Conservation (phyloP, 2,888 invertebrate species). For the Oligia strigilis region DNA sequence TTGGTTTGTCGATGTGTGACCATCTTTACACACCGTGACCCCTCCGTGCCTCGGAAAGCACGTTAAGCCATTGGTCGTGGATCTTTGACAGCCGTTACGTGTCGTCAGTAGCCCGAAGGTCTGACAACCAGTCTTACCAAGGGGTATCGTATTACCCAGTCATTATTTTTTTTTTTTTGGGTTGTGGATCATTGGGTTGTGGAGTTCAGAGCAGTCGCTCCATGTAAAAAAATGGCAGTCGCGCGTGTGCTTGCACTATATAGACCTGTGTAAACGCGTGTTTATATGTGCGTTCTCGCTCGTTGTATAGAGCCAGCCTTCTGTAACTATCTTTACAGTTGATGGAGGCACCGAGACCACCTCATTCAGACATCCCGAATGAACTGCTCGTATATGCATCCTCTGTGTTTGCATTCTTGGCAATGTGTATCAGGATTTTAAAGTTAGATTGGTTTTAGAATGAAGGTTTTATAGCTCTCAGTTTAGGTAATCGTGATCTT, state of each 20-base stretch:
- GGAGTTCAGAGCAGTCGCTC: too few relatives aligned
- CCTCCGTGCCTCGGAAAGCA: too few relatives aligned
- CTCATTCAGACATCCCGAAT: constrained; percentile 19
- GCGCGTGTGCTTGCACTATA: background rate
- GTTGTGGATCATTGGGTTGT: too few relatives aligned
- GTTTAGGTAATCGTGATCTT: background rate
- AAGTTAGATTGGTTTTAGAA: constrained; percentile 2
- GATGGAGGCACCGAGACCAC: background rate
- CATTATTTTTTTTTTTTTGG: too few relatives aligned
- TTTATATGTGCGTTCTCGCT: background rate
- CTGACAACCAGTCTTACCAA: too few relatives aligned
- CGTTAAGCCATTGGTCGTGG: too few relatives aligned
- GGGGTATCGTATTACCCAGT: too few relatives aligned
- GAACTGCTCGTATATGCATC: constrained; percentile 20
- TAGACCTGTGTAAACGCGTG: background rate
- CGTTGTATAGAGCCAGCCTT: background rate
- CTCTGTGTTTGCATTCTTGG: constrained; percentile 32
- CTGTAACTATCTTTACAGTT: background rate
- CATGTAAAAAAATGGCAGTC: too few relatives aligned
- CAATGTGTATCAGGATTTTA: constrained; percentile 17
- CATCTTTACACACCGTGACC: too few relatives aligned
- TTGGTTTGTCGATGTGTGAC: too few relatives aligned
- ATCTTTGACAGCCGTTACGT: too few relatives aligned
- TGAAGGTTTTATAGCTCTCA: background rate
- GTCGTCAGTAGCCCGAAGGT: too few relatives aligned